Evolutionary conservation across 2,113 vertebrate species (phyloP), one percentile per base, ranked within the genome.

Genomic region (Istiophorus platypterus): DNA sequence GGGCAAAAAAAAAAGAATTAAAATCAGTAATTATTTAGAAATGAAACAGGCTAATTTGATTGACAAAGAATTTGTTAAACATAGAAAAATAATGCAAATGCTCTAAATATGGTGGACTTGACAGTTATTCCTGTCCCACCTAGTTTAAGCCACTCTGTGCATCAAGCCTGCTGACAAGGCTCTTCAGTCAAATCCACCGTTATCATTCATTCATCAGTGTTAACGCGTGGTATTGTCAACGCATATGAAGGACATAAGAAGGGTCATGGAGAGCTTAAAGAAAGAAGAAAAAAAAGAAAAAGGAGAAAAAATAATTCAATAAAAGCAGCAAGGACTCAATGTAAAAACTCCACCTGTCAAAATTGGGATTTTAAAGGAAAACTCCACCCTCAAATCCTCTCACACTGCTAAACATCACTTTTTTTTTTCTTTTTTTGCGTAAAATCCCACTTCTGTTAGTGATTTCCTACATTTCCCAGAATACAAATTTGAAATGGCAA

Each of bases 41-140:
- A 80, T 72, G 13, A 54, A 84, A 83, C 14, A 39, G 26, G 65
- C 71, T 77, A 85, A 76, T 85, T 57, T 89, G 87, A 92, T 93
- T 94, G 91, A 88, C 52, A 86, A 86, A 64, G 2, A 78, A 88
- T 70, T 72, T 84, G 84, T 88, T 86, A 86, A 91, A 86, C 72
- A 87, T 80, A 85, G 73, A 88, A 81, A 85, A 87, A 84, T 81
- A 82, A 87, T 27, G 61, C 37, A 68, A 85, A 79, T 83, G 54
- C 62, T 87, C 73, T 85, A 72, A 57, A 76, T n/a, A 67, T 17
- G 72, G 80, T 78, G 77, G 84, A 75, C 83, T 84, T 72, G 52
- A 62, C 29, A 27, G 41, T 80, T 62, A 18, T 41, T 71, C 62
- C 72, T 52, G 52, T 29, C 47, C 59, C 31, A 7, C 76, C 18